Percentiles rank a stretch among this genome's conserved stretches.
Evolutionary conservation across 2,888 invertebrate genomes (phyloP).

Genomic region (Catonia carolina): DNA sequence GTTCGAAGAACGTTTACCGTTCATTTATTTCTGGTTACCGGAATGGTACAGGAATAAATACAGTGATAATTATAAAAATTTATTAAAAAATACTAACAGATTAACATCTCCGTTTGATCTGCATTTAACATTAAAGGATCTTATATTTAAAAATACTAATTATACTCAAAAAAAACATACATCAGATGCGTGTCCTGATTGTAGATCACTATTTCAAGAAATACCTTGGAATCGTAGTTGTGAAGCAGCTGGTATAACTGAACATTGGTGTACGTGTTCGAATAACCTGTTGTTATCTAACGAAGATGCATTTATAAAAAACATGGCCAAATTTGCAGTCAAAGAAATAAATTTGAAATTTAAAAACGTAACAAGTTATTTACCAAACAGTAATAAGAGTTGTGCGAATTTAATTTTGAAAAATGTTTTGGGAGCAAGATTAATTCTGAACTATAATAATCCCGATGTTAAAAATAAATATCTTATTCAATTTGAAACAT

Average conservation of each 20-base stretch:
- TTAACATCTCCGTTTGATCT: slow-evolving; percentile 70
- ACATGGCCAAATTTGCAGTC: slow-evolving; percentile 22
- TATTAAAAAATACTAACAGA: slow-evolving; percentile 55
- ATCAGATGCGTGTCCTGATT: slow-evolving; percentile 49
- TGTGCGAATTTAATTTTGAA: slow-evolving; percentile 51
- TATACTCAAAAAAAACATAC: slow-evolving; percentile 37
- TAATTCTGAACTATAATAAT: slow-evolving; percentile 46
- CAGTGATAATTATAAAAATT: slow-evolving; percentile 49
- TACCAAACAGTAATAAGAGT: slow-evolving; percentile 30
- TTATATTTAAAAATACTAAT: slow-evolving; percentile 60
- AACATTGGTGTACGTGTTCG: slow-evolving; percentile 72
- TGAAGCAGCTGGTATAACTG: slow-evolving; percentile 55
- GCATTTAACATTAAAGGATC: no score
- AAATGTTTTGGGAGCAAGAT: slow-evolving; percentile 46
- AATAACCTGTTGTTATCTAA: slow-evolving; percentile 41
- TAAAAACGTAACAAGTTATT: slow-evolving; percentile 10
- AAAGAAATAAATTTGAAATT: slow-evolving; percentile 20
- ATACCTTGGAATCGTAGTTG: slow-evolving; percentile 58
- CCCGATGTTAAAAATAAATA: slow-evolving; percentile 45
- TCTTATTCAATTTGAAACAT: slow-evolving; percentile 57
- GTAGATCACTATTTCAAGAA: slow-evolving; percentile 55
- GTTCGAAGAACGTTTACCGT: slow-evolving; percentile 70
- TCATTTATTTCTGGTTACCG: slow-evolving; percentile 62
- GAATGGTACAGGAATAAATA: slow-evolving; percentile 50
- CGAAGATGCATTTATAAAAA: slow-evolving; percentile 21